Evolutionary conservation across 1,140 invertebrate genomes (phyloP).

Genomic region (Pseudomyrmex flavicornis): DNA sequence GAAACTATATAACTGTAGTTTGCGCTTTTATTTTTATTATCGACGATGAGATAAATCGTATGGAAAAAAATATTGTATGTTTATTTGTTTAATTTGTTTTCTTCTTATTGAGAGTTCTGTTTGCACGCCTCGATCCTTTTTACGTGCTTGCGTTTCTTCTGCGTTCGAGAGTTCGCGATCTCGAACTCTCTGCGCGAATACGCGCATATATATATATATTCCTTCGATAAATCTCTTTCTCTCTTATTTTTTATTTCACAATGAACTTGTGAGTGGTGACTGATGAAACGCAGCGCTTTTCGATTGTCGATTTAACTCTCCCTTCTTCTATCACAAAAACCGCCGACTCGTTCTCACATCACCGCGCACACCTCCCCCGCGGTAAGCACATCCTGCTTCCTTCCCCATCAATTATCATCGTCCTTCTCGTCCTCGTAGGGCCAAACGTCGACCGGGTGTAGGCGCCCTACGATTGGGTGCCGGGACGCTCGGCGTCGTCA

Average conservation of each 20-base stretch:
- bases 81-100: no score
- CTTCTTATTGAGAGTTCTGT: background rate
- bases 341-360: constrained; percentile 46
- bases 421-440: constrained; percentile 68
- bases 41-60: no score
- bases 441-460: constrained; percentile 71
- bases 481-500: constrained; percentile 72
- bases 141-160: background rate
- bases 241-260: constrained; percentile 50
- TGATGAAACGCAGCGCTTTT: constrained; percentile 30
- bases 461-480: constrained; percentile 76
- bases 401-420: constrained; percentile 73
- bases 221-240: constrained; percentile 12
- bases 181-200: background rate
- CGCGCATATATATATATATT: background rate
- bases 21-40: no score
- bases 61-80: no score
- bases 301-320: constrained; percentile 63
- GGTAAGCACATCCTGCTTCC: constrained; percentile 15
- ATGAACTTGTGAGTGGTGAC: constrained; percentile 46
- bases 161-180: background rate
- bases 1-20: no score
- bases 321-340: constrained; percentile 60
- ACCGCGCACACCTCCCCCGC: background rate
- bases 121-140: background rate